These are phyloP conservation scores for Anthophora plumipes DNA, from an alignment of 2,888 invertebrate genomes.

Conservation along the genomic window DNA sequence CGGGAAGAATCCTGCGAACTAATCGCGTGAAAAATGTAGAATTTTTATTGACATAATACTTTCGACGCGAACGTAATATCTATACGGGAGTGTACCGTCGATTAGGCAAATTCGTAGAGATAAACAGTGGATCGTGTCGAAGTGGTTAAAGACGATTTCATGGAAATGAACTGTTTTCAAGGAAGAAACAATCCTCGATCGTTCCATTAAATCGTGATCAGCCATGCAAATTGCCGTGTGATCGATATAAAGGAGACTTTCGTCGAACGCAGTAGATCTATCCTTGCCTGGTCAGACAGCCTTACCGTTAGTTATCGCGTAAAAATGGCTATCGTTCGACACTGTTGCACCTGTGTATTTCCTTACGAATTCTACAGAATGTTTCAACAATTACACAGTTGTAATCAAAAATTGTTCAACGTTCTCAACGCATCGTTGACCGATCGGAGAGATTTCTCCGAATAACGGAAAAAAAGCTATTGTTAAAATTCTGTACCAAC, in stretches of 20 bases:
- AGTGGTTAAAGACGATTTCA: constrained; percentile 40
- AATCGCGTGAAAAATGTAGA: too few relatives aligned
- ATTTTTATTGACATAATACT: too few relatives aligned
- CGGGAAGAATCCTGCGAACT: too few relatives aligned
- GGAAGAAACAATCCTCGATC: constrained; percentile 20
- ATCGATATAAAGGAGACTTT: not conserved
- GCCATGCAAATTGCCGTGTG: constrained; percentile 24
- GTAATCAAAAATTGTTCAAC: too few relatives aligned
- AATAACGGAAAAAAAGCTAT: too few relatives aligned
- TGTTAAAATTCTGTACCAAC: too few relatives aligned
- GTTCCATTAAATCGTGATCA: constrained; percentile 27
- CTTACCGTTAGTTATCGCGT: constrained; percentile 38
- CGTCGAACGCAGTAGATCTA: not conserved
- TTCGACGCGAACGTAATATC: too few relatives aligned
- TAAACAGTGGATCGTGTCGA: constrained; percentile 31
- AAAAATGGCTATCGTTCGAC: constrained; percentile 19
- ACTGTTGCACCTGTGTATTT: constrained; percentile 18
- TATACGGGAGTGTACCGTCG: too few relatives aligned
- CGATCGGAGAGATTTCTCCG: too few relatives aligned
- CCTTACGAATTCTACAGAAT: too few relatives aligned
- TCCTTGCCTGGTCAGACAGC: not conserved
- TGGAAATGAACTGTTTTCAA: constrained; percentile 20
- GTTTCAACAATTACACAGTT: too few relatives aligned
- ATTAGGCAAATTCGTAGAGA: not conserved
- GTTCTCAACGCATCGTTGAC: too few relatives aligned